Conservation (phyloP, 2,888 invertebrate genomes). For the Sarcophaga carnaria region DNA sequence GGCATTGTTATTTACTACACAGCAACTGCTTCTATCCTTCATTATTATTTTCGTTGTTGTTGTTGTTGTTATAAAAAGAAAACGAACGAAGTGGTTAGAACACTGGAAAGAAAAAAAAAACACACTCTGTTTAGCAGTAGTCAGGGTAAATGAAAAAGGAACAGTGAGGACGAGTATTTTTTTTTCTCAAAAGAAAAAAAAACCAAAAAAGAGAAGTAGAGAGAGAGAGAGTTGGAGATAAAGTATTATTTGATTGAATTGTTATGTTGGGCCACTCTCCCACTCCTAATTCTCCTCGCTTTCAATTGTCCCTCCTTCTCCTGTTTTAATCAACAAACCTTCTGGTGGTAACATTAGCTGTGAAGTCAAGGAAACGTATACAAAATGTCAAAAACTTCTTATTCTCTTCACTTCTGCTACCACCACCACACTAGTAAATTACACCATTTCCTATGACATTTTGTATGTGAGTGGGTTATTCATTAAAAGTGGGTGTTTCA, state of each 20-base stretch:
- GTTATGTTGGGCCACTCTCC: neutral
- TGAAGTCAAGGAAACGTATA: conserved; percentile 58
- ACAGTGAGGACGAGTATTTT: neutral
- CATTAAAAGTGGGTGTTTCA: too few relatives aligned
- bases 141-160: neutral
- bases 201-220: neutral
- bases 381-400: conserved; percentile 63
- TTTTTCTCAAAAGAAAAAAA: neutral
- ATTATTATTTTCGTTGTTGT: neutral
- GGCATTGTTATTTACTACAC: neutral
- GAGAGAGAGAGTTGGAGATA: neutral
- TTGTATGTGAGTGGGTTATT: too few relatives aligned
- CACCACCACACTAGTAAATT: neutral
- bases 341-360: conserved; percentile 53
- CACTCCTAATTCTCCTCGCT: conserved; percentile 19
- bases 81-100: neutral
- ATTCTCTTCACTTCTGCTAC: neutral
- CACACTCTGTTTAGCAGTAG: too few relatives aligned
- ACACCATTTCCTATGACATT: too few relatives aligned
- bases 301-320: conserved; percentile 9
- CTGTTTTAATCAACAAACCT: conserved; percentile 37
- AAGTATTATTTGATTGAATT: neutral
- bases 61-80: neutral
- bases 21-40: neutral
- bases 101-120: neutral